These are phyloP conservation scores for Cheumatopsyche charites DNA, from an alignment of 1,140 invertebrate genomes.

Conservation along the genomic window DNA sequence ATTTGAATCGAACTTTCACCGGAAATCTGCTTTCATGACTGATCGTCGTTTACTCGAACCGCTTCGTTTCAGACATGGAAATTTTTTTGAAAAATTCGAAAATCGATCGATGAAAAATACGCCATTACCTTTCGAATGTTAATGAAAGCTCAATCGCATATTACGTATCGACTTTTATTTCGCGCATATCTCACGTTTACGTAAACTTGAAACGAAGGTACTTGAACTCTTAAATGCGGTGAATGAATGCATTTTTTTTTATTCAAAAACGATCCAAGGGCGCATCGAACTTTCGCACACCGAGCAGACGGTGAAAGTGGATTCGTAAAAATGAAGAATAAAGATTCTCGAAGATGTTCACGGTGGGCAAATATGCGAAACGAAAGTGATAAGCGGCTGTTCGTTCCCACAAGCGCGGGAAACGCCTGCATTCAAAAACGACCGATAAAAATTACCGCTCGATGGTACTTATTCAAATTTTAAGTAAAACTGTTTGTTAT, in stretches of 20 bases:
- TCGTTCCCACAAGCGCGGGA: constrained; percentile 12
- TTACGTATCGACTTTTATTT: neutral
- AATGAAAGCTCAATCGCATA: neutral
- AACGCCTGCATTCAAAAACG: constrained; percentile 19
- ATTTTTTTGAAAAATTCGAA: neutral
- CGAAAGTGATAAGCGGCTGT: constrained; percentile 15
- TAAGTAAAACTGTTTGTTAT: too few relatives aligned
- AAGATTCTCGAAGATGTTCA: neutral
- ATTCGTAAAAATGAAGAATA: neutral
- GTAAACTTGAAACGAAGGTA: neutral
- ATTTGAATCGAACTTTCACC: constrained; percentile 20
- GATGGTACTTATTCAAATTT: too few relatives aligned
- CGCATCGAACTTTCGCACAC: neutral
- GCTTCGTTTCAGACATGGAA: constrained; percentile 8
- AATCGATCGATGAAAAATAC: neutral
- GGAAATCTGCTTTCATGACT: constrained; percentile 7
- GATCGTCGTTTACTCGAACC: neutral
- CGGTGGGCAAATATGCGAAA: constrained; percentile 12
- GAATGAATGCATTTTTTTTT: too few relatives aligned
- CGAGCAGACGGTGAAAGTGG: constrained; percentile 1
- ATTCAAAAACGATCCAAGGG: too few relatives aligned
- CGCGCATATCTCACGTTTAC: neutral
- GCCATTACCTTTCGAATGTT: neutral
- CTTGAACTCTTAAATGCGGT: too few relatives aligned
- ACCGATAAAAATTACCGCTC: neutral